Conservation (phyloP, 1,140 invertebrate species). For the Drosophila bocki region DNA sequence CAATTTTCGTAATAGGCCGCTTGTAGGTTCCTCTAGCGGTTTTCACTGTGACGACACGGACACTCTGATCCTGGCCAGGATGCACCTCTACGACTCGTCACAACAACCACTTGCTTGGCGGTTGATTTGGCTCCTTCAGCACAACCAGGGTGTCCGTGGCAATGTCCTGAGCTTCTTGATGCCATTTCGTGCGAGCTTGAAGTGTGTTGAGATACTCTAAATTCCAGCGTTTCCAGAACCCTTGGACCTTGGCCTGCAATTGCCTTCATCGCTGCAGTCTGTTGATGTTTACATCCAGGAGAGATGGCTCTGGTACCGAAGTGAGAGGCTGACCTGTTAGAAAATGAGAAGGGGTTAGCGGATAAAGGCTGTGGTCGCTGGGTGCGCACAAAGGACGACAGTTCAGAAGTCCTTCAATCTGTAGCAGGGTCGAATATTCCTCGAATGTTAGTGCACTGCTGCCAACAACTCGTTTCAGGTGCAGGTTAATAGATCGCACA, state of each 20-base stretch:
- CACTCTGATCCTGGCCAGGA: neutral
- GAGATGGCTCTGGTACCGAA: neutral
- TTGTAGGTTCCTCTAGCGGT: neutral
- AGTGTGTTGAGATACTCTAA: no score
- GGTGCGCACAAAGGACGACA: constrained; percentile 5
- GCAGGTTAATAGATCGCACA: no score
- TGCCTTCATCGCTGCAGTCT: no score
- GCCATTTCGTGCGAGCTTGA: no score
- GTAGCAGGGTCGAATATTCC: neutral
- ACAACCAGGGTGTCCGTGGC: no score
- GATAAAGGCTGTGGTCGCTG: neutral
- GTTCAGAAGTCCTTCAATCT: constrained; percentile 1
- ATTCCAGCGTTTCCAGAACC: no score
- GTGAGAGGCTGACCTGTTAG: no score
- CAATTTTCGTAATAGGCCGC: neutral
- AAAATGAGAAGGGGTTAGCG: neutral
- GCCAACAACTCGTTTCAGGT: no score
- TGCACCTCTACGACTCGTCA: neutral
- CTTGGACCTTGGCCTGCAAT: no score
- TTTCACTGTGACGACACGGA: neutral
- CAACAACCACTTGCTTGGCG: neutral
- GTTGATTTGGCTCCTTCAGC: neutral
- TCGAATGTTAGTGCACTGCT: neutral
- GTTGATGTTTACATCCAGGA: no score
- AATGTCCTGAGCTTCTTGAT: no score